Evolutionary conservation across 1,140 invertebrate genomes (phyloP), one percentile per base, ranked within the genome.

Genomic region (Neomicropteryx cornuta): DNA sequence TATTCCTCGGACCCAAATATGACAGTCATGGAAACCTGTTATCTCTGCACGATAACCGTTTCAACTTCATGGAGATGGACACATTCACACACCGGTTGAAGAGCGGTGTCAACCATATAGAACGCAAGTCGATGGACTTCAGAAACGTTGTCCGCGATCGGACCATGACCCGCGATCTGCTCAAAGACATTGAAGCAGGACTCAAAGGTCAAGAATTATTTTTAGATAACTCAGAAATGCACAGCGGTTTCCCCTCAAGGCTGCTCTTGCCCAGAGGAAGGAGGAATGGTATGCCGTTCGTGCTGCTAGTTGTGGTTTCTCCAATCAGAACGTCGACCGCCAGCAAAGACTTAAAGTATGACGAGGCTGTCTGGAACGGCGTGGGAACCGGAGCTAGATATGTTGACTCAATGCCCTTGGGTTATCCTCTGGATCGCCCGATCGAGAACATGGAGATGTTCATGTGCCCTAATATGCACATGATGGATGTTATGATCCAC

Each of bases 371-470:
- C 5, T 42, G 46, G 8, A 55, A 57, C 44, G 62, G 55, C 36
- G 56, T 62, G 41, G 62, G 56, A 11, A 58, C 58, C 30, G 55
- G 53, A 27, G 11, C 38, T 17, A 38, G 57, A 6, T 46, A 62
- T 22, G 33, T 69, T 2, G 76, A 80, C 45, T 68, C 63, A 24
- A 70, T 67, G 47, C 69, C 79, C 28, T 65, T 80, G 49, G 78
- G 76, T 20, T 83, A 69, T 61, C 80, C 80, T 32, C 71, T 83
- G 46, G 79, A 85, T 49, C 71, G 77, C 44, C 58, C 60, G 4
- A 67, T 78, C 33, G 60, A 73, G 4, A 45, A 66, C 20, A 42
- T 54, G 13, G 53, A 58, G 40, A 71, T 73, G 53, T 56, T 61
- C 13, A 54, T 53, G 5, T 38, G 62, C 3, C 62, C 69, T 1